A percentile compares a stretch with the other conserved stretches of the same genome.
Conservation (phyloP, 1,140 invertebrate species). For the Hycleus cichorii region DNA sequence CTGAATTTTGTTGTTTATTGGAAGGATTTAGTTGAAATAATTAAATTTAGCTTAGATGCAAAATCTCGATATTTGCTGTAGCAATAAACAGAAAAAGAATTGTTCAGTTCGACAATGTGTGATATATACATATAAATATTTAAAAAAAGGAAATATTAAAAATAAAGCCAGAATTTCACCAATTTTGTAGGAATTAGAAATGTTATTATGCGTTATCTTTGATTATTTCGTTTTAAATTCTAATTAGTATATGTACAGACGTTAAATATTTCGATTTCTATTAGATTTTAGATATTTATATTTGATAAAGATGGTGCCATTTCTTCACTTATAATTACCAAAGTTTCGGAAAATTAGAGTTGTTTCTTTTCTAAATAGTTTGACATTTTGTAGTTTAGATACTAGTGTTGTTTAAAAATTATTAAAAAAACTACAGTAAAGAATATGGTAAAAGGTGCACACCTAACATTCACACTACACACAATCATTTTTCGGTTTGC, state of each 20-base stretch:
- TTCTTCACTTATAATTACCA: constrained; percentile 26
- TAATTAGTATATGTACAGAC: too few species aligned
- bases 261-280: too few species aligned
- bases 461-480: not conserved
- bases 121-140: constrained; percentile 22
- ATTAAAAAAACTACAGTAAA: not conserved
- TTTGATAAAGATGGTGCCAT: constrained; percentile 11
- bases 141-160: too few species aligned
- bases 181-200: constrained; percentile 5
- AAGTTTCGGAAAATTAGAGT: not conserved
- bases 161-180: too few species aligned
- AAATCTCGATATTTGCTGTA: constrained; percentile 34
- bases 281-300: too few species aligned
- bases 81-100: constrained; percentile 35
- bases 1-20: constrained; percentile 15
- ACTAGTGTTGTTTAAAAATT: constrained; percentile 9
- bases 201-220: constrained; percentile 8
- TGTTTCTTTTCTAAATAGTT: too few species aligned
- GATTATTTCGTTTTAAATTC: not conserved
- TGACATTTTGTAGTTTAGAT: not conserved
- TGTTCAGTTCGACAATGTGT: constrained; percentile 29
- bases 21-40: constrained; percentile 10
- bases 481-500: constrained; percentile 29
- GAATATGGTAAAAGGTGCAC: too few species aligned
- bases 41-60: constrained; percentile 7